Percentiles rank a stretch among this genome's conserved stretches.
Evolutionary conservation across 2,797 vertebrate species (phyloP).

Genomic region (Picus viridis): DNA sequence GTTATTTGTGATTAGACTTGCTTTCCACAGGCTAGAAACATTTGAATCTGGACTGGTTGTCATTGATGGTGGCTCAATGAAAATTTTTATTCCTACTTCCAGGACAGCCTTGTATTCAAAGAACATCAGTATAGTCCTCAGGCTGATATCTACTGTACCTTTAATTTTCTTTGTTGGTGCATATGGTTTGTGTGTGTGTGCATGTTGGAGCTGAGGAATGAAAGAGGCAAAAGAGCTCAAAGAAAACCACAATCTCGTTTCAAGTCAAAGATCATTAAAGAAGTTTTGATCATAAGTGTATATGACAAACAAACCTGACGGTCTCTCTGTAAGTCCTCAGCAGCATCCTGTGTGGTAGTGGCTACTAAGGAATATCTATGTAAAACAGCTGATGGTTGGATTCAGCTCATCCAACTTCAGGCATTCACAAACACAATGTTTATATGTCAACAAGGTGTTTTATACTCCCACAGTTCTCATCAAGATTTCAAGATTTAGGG

Average conservation of each 20-base stretch:
- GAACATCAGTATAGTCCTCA: not conserved
- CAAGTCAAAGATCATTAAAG: not conserved
- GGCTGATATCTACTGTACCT: not conserved
- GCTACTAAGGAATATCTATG: not conserved
- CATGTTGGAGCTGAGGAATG: accelerated
- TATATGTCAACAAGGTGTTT: not conserved
- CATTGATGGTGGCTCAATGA: not conserved
- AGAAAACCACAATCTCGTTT: not conserved
- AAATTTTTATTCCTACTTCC: constrained; percentile 25
- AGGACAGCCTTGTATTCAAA: not conserved
- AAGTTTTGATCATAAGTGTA: not conserved
- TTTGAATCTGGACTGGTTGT: not conserved
- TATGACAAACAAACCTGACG: not conserved
- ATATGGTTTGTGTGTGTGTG: not conserved
- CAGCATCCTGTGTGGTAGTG: not conserved
- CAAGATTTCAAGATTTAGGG: not conserved
- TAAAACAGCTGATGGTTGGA: not conserved
- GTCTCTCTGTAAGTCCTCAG: not conserved
- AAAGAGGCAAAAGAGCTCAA: not conserved
- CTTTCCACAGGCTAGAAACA: constrained; percentile 17
- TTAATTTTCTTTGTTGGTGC: not conserved
- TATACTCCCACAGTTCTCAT: not conserved
- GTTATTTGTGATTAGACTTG: constrained; percentile 54
- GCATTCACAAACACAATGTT: not conserved
- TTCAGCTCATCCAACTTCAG: not conserved